Base-by-base conservation (phyloP, 1,140 invertebrate genomes). In the Pinna nobilis region DNA sequence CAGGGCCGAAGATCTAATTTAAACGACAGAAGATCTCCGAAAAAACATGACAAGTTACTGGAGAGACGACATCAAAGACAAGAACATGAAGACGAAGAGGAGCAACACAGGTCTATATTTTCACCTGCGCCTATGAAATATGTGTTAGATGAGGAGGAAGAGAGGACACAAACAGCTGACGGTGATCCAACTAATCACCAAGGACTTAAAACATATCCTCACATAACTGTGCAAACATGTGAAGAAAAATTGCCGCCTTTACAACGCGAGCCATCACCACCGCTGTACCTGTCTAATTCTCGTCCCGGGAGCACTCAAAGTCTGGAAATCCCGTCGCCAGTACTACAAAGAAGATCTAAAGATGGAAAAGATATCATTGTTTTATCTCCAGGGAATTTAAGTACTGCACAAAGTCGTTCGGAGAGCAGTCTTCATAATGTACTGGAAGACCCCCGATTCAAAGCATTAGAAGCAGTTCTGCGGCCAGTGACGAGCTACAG, bases 211-310 rank as follows among this genome's bases (percentile, higher is more conserved):
- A 64, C 15, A n/a, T 66, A 37, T 60, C 73, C 73, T 32, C 73
- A 75, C 41, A 75, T 75, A 7, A 75, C 67, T 30, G 73, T 75
- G 6, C 65, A 75, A 65, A 70, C 69, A 41, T 75, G 73, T 75
- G 73, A 75, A 28, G 73, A 75, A 47, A 50, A 51, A 57, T 35
- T 70, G 2, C 73, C 73, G 2, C 66, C 66, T 11, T 20, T 70
- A 50, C 69, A 65, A 33, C 32, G 57, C 6, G 41, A 55, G 2
- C 37, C 57, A 11, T 37, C 44, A 11, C 47, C 50, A 28, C 73
- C 73, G 7, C 60, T 70, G 39, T 65, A 70, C 30, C 60, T 49
- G 7, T 51, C 66, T 23, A 55, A 70, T 33, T 70, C 68, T 3
- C 49, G 73, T 25, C 64, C 59, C 20, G 67, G 51, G 33, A 75